phyloP scores from a whole-genome alignment of 2,888 invertebrate species.

The Clostera curtula region DNA sequence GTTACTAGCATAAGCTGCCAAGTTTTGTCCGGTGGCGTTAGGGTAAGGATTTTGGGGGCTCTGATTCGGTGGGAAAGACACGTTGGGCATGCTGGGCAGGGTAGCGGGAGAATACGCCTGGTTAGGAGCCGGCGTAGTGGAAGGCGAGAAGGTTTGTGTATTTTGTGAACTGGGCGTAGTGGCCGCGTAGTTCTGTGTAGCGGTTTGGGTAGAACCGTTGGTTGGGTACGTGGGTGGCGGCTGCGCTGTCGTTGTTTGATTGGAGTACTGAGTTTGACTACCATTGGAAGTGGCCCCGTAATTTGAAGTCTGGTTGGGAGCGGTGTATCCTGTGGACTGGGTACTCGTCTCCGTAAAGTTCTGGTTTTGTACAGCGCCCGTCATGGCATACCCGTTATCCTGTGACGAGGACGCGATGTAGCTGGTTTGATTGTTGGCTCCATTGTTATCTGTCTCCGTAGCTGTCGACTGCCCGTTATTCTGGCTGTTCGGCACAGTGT shows the following conservation, averaged over 20 bases:
- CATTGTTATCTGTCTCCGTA: constrained; percentile 45
- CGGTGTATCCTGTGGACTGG: constrained; percentile 39
- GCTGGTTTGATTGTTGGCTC: constrained; percentile 46
- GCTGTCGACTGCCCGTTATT: constrained; percentile 39
- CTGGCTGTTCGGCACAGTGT: constrained; percentile 43
- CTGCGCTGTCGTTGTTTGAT: constrained; percentile 41
- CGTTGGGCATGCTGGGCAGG: constrained; percentile 47
- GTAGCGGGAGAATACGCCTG: constrained; percentile 44
- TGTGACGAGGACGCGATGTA: constrained; percentile 65
- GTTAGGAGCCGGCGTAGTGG: constrained; percentile 55
- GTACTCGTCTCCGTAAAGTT: constrained; percentile 38
- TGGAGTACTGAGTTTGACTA: constrained; percentile 36
- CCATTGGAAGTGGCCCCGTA: constrained; percentile 46
- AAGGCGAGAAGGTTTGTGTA: constrained; percentile 54
- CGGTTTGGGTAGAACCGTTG: constrained; percentile 42
- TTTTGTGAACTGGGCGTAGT: constrained; percentile 42
- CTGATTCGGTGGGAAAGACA: constrained; percentile 48
- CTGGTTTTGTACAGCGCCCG: constrained; percentile 41
- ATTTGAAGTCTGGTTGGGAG: constrained; percentile 38
- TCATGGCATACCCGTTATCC: constrained; percentile 43
- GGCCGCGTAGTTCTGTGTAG: constrained; percentile 37
- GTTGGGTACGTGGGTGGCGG: constrained; percentile 40
- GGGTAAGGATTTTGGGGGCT: constrained; percentile 54
- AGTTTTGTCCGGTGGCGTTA: constrained; percentile 63
- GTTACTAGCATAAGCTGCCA: constrained; percentile 64